Base-by-base conservation (phyloP, 1,140 invertebrate genomes). In the Kradibia gibbosae region DNA sequence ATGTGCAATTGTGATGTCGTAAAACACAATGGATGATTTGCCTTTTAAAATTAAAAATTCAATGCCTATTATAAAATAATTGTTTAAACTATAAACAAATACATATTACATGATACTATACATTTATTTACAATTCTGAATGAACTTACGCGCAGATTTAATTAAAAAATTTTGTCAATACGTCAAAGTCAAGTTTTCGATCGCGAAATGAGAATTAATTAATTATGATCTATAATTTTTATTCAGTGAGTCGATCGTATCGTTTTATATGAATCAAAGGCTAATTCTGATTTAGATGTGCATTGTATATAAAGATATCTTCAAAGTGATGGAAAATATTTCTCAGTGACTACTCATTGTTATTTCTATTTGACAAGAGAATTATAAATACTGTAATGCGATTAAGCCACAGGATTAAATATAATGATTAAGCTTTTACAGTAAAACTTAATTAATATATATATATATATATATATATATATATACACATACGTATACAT, bases 151-250 rank as follows among this genome's bases (percentile, higher is more conserved):
- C 0, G 36, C 22, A 15, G 4, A 8, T 57, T 55, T 55, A 13
- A 11, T 53, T 78, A 53, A 20, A 31, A 77, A 34, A 20, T 34
- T 55, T 22, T 42, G 36, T 20, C 57, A 75, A 20, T 7, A 3
- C 60, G 31, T 34, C 0, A 60, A 53, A 79, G 72, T 79, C 60
- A 53, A 72, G 36, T 45, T 79, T 80, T 39, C 15, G 11, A 34
- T 13, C 34, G 10, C 22, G 20, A 25, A 10, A 53, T 34, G 22
- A 11, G 53, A 42, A 13, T 20, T 39, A 65, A 74, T 74, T 45
- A 42, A 67, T 74, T 48, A 80, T 50, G 42, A 25, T 42, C 79
- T 28, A 62, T 73, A 28, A 67, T 80, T 53, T 74, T 80, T 62
- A 50, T 53, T 60, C 17, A 42, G 22, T 11, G 25, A 20, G 17